A percentile compares a stretch with the other conserved stretches of the same genome.
Conservation (phyloP, 2,113 vertebrate genomes). For the Plestiodon gilberti region DNA sequence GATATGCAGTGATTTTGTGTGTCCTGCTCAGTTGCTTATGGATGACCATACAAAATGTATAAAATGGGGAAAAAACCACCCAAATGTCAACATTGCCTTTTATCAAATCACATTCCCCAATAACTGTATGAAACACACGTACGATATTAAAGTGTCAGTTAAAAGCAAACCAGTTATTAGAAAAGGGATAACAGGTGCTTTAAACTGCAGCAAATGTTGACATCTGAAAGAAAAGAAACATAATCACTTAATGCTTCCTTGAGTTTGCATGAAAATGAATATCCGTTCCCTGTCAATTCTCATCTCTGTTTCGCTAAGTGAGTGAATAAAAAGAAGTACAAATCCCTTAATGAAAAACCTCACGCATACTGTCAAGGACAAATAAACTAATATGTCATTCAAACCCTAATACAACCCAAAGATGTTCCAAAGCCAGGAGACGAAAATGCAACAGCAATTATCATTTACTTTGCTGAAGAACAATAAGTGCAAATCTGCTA, state of each 20-base stretch:
- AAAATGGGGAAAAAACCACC: slow-evolving; percentile 39
- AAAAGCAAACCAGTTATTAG: slow-evolving; percentile 80
- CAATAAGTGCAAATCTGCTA: slow-evolving; percentile 63
- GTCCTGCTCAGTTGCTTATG: not conserved
- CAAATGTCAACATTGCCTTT: slow-evolving; percentile 55
- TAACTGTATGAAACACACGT: slow-evolving; percentile 75
- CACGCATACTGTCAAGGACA: slow-evolving; percentile 71
- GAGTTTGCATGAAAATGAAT: slow-evolving; percentile 74
- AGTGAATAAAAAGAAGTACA: slow-evolving; percentile 66
- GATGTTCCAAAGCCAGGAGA: slow-evolving; percentile 62
- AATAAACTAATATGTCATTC: slow-evolving; percentile 70
- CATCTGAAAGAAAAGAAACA: slow-evolving; percentile 76
- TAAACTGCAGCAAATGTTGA: slow-evolving; percentile 73
- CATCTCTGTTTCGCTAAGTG: slow-evolving; percentile 70
- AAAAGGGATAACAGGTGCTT: slow-evolving; percentile 78
- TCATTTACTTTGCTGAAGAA: slow-evolving; percentile 68
- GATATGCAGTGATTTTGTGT: not conserved
- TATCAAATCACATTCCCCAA: slow-evolving; percentile 65
- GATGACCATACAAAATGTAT: slow-evolving; percentile 30
- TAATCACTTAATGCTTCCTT: slow-evolving; percentile 74
- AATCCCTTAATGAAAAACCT: slow-evolving; percentile 70
- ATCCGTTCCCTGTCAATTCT: slow-evolving; percentile 76
- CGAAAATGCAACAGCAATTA: slow-evolving; percentile 68
- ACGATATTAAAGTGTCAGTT: slow-evolving; percentile 78
- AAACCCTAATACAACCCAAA: slow-evolving; percentile 59